phyloP scores from a whole-genome alignment of 2,113 vertebrate species.

The Sorex araneus region DNA sequence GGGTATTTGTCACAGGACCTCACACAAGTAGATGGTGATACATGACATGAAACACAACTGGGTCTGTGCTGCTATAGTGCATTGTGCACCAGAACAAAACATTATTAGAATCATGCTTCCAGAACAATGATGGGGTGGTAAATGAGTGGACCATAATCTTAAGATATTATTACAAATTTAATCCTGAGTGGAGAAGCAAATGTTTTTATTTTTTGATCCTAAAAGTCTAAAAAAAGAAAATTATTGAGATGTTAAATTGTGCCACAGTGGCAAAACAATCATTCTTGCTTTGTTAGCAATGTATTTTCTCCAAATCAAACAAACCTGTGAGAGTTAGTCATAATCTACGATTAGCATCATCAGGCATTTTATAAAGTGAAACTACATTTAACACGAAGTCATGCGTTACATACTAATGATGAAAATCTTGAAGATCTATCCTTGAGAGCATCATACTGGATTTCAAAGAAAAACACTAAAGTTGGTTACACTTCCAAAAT shows the following conservation, averaged over 20 bases:
- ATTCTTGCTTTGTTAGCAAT: constrained; percentile 53
- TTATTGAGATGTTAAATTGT: constrained; percentile 31
- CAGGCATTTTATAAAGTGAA: constrained; percentile 46
- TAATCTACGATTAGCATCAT: constrained; percentile 57
- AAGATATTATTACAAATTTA: not conserved
- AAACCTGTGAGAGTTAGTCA: constrained; percentile 56
- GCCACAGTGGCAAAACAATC: not conserved
- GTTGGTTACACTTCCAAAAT: constrained; percentile 54
- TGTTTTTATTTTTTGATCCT: not conserved
- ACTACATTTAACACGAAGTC: constrained; percentile 67
- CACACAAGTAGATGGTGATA: not conserved
- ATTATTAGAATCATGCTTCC: not conserved
- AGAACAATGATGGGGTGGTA: not conserved
- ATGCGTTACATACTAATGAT: constrained; percentile 80
- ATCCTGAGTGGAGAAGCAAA: constrained; percentile 23
- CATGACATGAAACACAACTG: not conserved
- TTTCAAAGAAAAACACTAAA: constrained; percentile 68
- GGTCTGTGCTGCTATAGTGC: not conserved
- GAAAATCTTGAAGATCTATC: constrained; percentile 81
- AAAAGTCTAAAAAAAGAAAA: constrained; percentile 56
- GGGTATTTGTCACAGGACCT: not conserved
- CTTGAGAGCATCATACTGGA: constrained; percentile 80
- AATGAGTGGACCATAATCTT: not conserved
- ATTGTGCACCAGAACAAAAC: not conserved
- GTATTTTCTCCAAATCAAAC: not conserved